Conservation (phyloP, 2,888 invertebrate genomes). For the Belgica antarctica region DNA sequence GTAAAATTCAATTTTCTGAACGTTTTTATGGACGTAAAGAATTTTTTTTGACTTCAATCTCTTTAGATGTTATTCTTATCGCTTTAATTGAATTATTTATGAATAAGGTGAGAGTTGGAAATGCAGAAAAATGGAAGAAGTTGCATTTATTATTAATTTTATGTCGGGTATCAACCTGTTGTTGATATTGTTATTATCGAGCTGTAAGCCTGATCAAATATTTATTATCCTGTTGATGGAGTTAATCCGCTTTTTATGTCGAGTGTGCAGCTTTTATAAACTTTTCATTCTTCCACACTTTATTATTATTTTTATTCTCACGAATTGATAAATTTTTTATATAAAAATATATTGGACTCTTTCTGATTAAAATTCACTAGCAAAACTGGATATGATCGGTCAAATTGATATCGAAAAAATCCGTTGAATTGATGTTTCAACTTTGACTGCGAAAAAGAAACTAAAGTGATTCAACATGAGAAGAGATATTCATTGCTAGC, state of each 20-base stretch:
- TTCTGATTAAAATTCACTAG: neutral
- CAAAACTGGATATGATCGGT: neutral
- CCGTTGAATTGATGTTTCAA: slow-evolving; percentile 30
- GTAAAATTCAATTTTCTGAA: neutral
- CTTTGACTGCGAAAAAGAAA: slow-evolving; percentile 40
- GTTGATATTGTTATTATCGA: too few species aligned
- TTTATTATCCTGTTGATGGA: too few species aligned
- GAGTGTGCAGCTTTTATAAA: too few species aligned
- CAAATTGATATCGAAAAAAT: neutral
- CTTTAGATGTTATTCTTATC: neutral
- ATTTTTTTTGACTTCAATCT: too few species aligned
- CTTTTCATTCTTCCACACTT: neutral
- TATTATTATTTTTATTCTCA: slow-evolving; percentile 8
- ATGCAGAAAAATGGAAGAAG: neutral
- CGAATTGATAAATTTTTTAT: neutral
- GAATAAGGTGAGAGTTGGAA: neutral
- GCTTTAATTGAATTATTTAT: neutral
- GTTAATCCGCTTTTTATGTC: neutral
- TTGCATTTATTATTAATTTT: neutral
- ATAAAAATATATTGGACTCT: slow-evolving; percentile 11
- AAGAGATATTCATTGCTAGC: slow-evolving; percentile 34
- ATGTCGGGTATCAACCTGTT: too few species aligned
- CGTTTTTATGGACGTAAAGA: neutral
- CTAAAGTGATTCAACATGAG: slow-evolving; percentile 38
- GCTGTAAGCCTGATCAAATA: too few species aligned